Evolutionary conservation across 2,797 vertebrate species (phyloP).

Genomic region (Galaxias olidus): DNA sequence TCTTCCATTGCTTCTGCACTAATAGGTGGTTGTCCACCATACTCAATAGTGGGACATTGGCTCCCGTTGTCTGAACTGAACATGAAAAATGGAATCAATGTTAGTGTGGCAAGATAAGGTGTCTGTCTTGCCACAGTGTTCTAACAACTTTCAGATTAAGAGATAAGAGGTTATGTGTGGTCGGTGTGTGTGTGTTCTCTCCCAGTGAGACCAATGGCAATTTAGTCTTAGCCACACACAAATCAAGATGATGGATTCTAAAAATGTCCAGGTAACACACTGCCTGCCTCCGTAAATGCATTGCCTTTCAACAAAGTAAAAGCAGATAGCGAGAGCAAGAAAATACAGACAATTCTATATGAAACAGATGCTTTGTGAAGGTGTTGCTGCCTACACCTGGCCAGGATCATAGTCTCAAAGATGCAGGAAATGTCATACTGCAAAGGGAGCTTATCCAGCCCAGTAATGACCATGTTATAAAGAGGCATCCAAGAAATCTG

Average conservation of each 20-base stretch:
- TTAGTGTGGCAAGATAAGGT: conserved; percentile 7
- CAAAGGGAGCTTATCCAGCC: background rate
- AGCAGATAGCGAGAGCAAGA: background rate
- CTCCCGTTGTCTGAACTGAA: background rate
- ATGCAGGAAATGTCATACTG: background rate
- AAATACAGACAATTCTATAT: background rate
- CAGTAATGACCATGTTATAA: background rate
- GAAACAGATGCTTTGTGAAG: no score
- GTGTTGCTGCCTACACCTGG: no score
- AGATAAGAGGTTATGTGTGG: background rate
- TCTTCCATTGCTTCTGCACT: background rate
- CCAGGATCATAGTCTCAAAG: background rate
- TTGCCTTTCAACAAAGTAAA: background rate
- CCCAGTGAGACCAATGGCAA: background rate
- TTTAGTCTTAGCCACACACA: conserved; percentile 8
- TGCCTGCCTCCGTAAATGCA: background rate
- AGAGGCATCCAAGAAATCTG: background rate
- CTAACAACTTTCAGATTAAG: conserved; percentile 1
- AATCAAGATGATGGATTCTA: conserved; percentile 10
- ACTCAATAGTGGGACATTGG: background rate
- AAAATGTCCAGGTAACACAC: background rate
- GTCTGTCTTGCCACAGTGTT: background rate
- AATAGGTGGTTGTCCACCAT: background rate
- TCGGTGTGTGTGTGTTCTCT: background rate
- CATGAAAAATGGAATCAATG: conserved; percentile 11